Evolutionary conservation across 1,140 invertebrate genomes (phyloP).

Genomic region (Bombus pascuorum): DNA sequence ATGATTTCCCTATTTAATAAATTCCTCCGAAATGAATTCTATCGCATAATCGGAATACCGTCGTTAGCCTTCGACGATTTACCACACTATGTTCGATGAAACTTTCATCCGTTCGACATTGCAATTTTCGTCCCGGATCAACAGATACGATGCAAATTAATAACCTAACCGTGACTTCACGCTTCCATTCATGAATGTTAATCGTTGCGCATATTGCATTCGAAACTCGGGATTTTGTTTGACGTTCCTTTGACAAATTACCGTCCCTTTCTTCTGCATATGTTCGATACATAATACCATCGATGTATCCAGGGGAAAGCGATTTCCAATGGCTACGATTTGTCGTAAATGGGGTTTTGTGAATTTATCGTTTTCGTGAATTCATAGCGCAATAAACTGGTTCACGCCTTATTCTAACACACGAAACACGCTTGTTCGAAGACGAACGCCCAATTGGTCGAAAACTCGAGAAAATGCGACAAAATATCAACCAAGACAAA

Average conservation of each 20-base stretch:
- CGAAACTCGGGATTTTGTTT: conserved; percentile 34
- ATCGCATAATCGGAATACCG: no score
- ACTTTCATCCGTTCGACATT: background rate
- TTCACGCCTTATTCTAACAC: conserved; percentile 34
- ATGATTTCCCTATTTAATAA: no score
- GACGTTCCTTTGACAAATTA: conserved; percentile 51
- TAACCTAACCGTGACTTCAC: background rate
- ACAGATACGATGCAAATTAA: conserved; percentile 5
- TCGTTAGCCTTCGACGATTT: no score
- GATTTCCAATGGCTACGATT: conserved; percentile 13
- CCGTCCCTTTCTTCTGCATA: conserved; percentile 10
- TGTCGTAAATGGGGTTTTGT: conserved; percentile 12
- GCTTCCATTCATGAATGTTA: background rate
- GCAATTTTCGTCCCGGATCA: no score
- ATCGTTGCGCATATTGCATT: background rate
- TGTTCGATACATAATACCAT: conserved; percentile 8
- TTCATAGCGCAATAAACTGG: conserved; percentile 2
- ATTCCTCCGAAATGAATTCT: no score
- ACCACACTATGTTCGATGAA: no score
- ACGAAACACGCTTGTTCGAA: background rate
- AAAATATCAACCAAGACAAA: conserved; percentile 14
- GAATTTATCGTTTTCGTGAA: conserved; percentile 53
- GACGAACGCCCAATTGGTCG: no score
- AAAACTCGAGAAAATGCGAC: background rate
- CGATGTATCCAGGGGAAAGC: conserved; percentile 26